These are phyloP conservation scores for Leptosomus discolor DNA, from an alignment of 2,113 vertebrate genomes.

Conservation along the genomic window DNA sequence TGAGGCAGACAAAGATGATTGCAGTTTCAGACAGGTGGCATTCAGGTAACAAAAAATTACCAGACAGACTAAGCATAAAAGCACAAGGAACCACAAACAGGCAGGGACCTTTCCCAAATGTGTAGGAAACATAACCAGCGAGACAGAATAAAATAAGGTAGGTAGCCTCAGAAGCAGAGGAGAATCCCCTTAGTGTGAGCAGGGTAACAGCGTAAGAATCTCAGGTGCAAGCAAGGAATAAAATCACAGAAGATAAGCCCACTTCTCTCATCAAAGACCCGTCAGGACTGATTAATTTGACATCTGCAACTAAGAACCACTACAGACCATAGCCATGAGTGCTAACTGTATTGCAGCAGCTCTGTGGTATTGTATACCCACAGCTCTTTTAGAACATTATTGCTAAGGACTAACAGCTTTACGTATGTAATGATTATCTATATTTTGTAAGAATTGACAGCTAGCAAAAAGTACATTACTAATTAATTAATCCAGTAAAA, in stretches of 20 bases:
- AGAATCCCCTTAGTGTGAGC: fast-evolving
- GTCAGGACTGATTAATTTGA: neutral
- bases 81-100: neutral
- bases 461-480: neutral
- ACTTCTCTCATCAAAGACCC: neutral
- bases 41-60: neutral
- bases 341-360: neutral
- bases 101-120: neutral
- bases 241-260: neutral
- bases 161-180: neutral
- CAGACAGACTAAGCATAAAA: too few species aligned
- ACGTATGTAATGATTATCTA: neutral
- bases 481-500: neutral
- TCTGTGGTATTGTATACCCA: neutral
- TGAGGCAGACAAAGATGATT: neutral
- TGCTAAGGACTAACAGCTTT: neutral
- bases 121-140: neutral
- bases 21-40: neutral
- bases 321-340: neutral
- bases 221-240: neutral
- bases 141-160: neutral
- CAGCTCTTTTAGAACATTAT: neutral
- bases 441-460: neutral
- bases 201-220: neutral
- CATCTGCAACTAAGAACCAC: neutral